Evolutionary conservation across 37 sponge, comb jelly and placozoan species (phyloP), one percentile per base, ranked within the genome.

Genomic region (Crambe crambe): DNA sequence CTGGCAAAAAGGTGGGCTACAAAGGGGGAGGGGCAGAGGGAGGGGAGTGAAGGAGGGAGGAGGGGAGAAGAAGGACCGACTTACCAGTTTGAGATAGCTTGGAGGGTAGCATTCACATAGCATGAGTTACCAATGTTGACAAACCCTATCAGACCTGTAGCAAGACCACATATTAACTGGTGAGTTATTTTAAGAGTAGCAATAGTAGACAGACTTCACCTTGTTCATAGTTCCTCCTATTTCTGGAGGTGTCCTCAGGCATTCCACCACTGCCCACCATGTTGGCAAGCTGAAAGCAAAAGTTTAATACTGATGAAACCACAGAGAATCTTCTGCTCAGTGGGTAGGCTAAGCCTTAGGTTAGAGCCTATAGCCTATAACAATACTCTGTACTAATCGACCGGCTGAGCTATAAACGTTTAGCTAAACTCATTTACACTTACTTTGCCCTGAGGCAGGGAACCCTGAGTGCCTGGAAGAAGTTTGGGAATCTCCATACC

Each of bases 81-180:
- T 79, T 81, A 94, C 95, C 95, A 89, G 85, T 94, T 94, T 0
- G 95, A 94, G 23, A 94, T 75, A 22, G 95, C 91, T 40, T 94
- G 95, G 12, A 94, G 58, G 1, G 91, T 71, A 10, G 95, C 87
- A 42, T 94, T 94, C 78, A 94, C 90, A 71, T 90, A 94, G 66
- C 95, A 94, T 0, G 91, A 94, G 82, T 90, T 94, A 18, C 95
- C 95, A 32, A 85, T 76, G 81, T 94, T 94, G 40, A 82, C 85
- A 37, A 94, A 79, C 9, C 95, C 95, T 27, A 94, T 79, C 29
- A 93, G 62, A 0, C 94, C 94, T 88, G 70, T 12, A 64, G 20
- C 44, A 44, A 17, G 20, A 34, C 64, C 10, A 62, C 25, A 62
- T n/a, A 62, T 17, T 6, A 17, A 62, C 15, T 18, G 54, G 54